Evolutionary conservation across 2,888 invertebrate species (phyloP).

Genomic region (Anthoptus insignis): DNA sequence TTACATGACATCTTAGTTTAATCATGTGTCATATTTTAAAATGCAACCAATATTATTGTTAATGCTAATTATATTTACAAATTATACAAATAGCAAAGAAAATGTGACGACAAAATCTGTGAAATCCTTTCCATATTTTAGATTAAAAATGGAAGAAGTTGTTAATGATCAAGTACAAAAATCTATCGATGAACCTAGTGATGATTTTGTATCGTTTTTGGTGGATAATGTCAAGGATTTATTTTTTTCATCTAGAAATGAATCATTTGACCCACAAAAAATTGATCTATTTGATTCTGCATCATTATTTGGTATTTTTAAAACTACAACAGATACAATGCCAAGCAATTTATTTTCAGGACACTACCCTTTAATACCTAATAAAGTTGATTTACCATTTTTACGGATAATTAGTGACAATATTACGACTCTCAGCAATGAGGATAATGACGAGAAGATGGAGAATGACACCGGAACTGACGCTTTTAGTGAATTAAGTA

Average conservation of each 20-base stretch:
- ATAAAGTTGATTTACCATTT: neutral
- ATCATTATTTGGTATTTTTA: conserved; percentile 26
- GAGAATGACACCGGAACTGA: too few relatives aligned
- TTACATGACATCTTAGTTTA: too few relatives aligned
- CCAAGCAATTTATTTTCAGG: too few relatives aligned
- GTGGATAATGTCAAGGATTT: conserved; percentile 68
- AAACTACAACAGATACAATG: conserved; percentile 17
- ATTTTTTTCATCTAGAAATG: conserved; percentile 52
- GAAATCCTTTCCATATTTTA: conserved; percentile 59
- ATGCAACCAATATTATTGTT: neutral
- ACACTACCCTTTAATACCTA: neutral
- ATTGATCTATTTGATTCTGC: conserved; percentile 20
- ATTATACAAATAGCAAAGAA: neutral
- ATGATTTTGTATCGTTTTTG: conserved; percentile 64
- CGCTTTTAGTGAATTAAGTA: too few relatives aligned
- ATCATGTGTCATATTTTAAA: neutral
- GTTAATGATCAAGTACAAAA: conserved; percentile 51
- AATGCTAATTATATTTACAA: neutral
- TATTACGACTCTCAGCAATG: too few relatives aligned
- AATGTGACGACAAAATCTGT: neutral
- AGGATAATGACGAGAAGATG: too few relatives aligned
- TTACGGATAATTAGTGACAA: conserved; percentile 34
- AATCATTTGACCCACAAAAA: neutral
- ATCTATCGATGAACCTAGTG: conserved; percentile 52
- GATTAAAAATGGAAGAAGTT: conserved; percentile 62